Evolutionary conservation across 2,888 invertebrate genomes (phyloP).

Genomic region (Ichneumon xanthorius): DNA sequence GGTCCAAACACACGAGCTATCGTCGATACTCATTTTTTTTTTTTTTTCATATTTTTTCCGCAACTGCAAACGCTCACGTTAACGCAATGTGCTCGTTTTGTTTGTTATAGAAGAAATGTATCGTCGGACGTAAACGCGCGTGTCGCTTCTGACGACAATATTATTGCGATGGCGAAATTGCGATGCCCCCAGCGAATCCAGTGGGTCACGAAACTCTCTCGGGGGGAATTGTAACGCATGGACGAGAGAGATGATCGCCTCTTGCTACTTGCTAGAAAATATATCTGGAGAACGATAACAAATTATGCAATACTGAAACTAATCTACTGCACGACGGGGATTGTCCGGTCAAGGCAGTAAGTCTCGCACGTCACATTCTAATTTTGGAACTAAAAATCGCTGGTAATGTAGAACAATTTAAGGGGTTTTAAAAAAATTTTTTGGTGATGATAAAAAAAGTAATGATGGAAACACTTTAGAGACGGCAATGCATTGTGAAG

Average conservation of each 20-base stretch:
- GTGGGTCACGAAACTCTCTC: constrained; percentile 24
- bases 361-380: neutral
- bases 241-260: neutral
- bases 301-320: neutral
- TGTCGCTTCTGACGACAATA: constrained; percentile 41
- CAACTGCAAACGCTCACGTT: constrained; percentile 22
- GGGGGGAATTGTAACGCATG: neutral
- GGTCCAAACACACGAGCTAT: constrained; percentile 71
- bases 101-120: constrained; percentile 29
- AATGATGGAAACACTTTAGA: no score
- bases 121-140: constrained; percentile 12
- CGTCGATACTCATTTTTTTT: constrained; percentile 65
- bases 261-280: neutral
- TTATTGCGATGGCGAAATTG: constrained; percentile 48
- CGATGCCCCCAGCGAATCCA: constrained; percentile 52
- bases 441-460: no score
- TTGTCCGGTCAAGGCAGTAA: neutral
- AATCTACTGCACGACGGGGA: neutral
- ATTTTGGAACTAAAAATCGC: no score
- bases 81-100: constrained; percentile 16
- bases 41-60: constrained; percentile 42
- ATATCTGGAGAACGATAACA: neutral
- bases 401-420: no score
- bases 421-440: no score
- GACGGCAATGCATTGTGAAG: no score